Evolutionary conservation across 1,140 invertebrate genomes (phyloP), one percentile per base, ranked within the genome.

Genomic region (Drosophila bipectinata): DNA sequence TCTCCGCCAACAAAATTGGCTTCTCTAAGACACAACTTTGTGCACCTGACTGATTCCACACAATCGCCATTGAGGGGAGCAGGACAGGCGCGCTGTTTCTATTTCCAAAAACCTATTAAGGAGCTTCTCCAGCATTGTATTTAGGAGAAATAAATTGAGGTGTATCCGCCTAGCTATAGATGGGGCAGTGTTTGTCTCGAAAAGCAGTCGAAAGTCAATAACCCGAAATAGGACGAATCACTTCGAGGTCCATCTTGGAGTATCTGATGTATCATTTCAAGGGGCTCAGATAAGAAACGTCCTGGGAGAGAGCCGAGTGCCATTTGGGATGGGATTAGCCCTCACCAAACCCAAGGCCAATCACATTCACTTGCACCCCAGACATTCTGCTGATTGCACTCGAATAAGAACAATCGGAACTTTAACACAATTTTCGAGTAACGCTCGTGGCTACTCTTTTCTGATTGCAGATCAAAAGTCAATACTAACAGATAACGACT

Each of bases 401-500:
- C 58, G 71, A 69, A 56, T 47, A 24, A 54, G 48, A 34, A 41
- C 41, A 69, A 55, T 68, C 41, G 48, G 37, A 64, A 55, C 68
- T 48, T 68, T 73, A 80, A 59, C 41, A 55, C 77, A 69, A 85
- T 84, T 85, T 77, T 51, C 60, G 51, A 61, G 55, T 74, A 57
- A 71, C 54, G 30, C 37, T 51, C 12, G 37, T n/a, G 63, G 58
- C 30, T 62, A 10, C 56, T 59, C 45, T 57, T 32, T 69, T 45
- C 76, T 81, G 53, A 76, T 92, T 91, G 24, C 83, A 92, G 91
- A 92, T 79, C 91, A 92, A 82, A 92, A 92, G 88, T 92, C 91
- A 90, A 91, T 92, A 91, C 91, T 92, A 69, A 92, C 91, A 67
- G 91, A 92, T 80, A 92, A 82, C 77, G 91, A 92, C 54, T 92